Evolutionary conservation across 2,113 vertebrate genomes (phyloP), one percentile per base, ranked within the genome.

Genomic region (Calyptomena viridis): DNA sequence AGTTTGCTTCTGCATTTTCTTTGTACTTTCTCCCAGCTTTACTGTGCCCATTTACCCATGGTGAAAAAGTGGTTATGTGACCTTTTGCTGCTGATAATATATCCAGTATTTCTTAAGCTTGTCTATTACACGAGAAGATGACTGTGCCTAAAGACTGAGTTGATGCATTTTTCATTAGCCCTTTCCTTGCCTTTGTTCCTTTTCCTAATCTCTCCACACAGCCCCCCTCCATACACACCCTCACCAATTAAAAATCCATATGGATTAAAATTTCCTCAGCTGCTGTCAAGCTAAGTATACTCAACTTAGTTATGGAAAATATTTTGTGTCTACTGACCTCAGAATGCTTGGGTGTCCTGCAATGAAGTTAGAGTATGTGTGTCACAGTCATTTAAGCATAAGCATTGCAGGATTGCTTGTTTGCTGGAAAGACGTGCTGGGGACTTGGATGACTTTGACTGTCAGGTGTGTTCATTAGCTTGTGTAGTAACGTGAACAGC

Each of bases 141-240:
- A 33, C 33, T 52, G 3, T 59, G 8, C 24, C 35, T 82, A 50
- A 94, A 77, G 63, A 23, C 79, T 13, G 49, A 66, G 24, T 44
- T 0, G 2, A 35, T 62, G 12, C 4, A 23, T 84, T 89, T 94
- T 77, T 84, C 37, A 35, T 77, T 71, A 89, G 40, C 30, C 12
- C 9, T 79, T 78, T 63, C 11, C 71, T 87, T 84, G 14, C 17
- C 28, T 81, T 87, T 53, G 11, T 66, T 87, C n/a, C 30, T 75
- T 69, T 71, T 40, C 17, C 16, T 69, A 12, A 16, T 64, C 14
- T 67, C 18, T 74, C 19, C 14, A n/a, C 28, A 71, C 22, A 28
- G 3, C 12, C 8, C 8, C 3, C 3, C 23, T 28, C 37, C 17
- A 30, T 12, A 14, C 23, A 33, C 2, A 0, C 0, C 1, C 7